Base-by-base conservation (phyloP, 1,140 invertebrate species). In the Scaptomyza hsui region DNA sequence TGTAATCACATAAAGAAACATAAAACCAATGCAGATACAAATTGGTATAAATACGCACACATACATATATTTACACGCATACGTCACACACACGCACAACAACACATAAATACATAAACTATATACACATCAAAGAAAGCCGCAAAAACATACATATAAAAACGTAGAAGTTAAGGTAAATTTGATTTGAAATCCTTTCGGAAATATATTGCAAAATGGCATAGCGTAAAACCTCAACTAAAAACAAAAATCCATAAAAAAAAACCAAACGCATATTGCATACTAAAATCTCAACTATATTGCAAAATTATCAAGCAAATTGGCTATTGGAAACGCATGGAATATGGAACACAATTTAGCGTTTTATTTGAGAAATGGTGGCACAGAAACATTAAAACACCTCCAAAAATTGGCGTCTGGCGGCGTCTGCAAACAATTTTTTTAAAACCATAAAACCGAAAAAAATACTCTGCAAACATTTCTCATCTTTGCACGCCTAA, bases 251-350 rank as follows among this genome's bases (percentile, higher is more conserved):
- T n/a, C 53, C 44, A 29, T 56, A n/a, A n/a, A n/a, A n/a, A 56
- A 24, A 57, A 62, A 63, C 21, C 26, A 77, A 47, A 60, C 59
- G 76, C 76, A 83, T 83, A 62, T 57, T 71, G 76, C 76, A 75
- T 76, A 79, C 78, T 88, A 81, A 53, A 70, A 70, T 39, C 29
- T 21, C 45, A 18, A 64, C 15, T 53, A 65, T 41, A 9, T 39
- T 2, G 41, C 41, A 74, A 16, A 62, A 67, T 52, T 41, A 70
- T 37, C 72, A 65, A 59, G 72, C 65, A 55, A 72, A 79, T 79
- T 83, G 68, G 80, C 80, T 72, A 55, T 53, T 72, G 81, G 78
- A 86, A 82, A 72, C 78, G 82, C 82, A 86, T 86, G 82, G 82
- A 86, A 70, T 69, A 47, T 80, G 85, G 80, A 77, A 70, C 65